These are phyloP conservation scores for Sylvia borin DNA, from an alignment of 2,797 vertebrate species.

Conservation along the genomic window DNA sequence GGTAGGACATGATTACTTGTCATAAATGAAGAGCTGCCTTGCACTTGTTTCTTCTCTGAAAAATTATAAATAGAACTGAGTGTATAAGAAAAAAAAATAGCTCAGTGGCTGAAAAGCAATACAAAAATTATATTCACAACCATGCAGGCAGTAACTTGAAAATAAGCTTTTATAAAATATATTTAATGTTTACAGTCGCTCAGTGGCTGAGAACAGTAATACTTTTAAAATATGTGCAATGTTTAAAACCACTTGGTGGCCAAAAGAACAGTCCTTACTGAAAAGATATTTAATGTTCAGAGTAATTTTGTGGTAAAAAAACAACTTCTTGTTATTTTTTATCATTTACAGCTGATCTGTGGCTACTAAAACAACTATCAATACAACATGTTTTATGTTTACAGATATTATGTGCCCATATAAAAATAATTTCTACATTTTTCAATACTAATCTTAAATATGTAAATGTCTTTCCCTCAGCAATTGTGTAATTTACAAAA, in stretches of 20 bases:
- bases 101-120: conserved; percentile 58
- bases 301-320: conserved; percentile 39
- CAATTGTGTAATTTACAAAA: background rate
- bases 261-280: conserved; percentile 22
- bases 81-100: conserved; percentile 29
- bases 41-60: conserved; percentile 43
- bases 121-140: conserved; percentile 68
- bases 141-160: conserved; percentile 53
- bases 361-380: conserved; percentile 28
- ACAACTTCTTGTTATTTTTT: conserved; percentile 71
- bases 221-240: conserved; percentile 70
- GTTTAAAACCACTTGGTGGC: conserved; percentile 55
- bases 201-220: conserved; percentile 54
- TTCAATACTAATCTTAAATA: background rate
- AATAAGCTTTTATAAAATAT: conserved; percentile 71
- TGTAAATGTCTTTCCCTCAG: background rate
- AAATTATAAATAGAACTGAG: conserved; percentile 62
- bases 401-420: background rate
- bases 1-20: conserved; percentile 21
- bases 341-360: conserved; percentile 65
- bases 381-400: conserved; percentile 1
- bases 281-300: conserved; percentile 63
- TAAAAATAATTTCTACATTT: conserved; percentile 16
- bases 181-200: conserved; percentile 71
- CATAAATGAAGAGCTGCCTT: conserved; percentile 53